phyloP scores from a whole-genome alignment of 1,140 invertebrate genomes.

The Drosophila fuyamai region DNA sequence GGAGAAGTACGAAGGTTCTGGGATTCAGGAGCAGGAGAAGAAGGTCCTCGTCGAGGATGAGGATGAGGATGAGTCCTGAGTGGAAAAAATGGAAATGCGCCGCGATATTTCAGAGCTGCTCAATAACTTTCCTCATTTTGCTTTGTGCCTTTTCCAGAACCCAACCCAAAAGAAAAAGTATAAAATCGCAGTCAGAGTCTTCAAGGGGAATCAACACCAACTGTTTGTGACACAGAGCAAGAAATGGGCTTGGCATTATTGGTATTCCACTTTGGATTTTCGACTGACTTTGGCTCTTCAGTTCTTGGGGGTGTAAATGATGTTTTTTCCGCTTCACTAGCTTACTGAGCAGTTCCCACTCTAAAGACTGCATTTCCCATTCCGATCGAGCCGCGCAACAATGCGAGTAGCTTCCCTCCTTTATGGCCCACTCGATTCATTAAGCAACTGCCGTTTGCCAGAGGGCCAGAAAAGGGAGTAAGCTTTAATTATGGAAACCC shows the following conservation, averaged over 20 bases:
- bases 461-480: constrained; percentile 1
- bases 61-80: not conserved
- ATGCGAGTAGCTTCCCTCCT: not conserved
- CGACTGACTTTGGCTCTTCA: constrained; percentile 3
- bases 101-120: constrained; percentile 47
- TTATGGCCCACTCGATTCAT: constrained; percentile 19
- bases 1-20: not conserved
- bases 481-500: constrained; percentile 44
- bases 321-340: constrained; percentile 62
- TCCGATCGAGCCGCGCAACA: constrained; percentile 18
- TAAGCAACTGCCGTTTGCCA: constrained; percentile 28
- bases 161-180: not conserved
- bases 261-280: not conserved
- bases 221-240: constrained; percentile 49
- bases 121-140: constrained; percentile 58
- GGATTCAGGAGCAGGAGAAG: not conserved
- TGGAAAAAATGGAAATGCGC: constrained; percentile 39
- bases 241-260: constrained; percentile 17
- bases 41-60: not conserved
- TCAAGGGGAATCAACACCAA: constrained; percentile 33
- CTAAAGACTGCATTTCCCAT: constrained; percentile 5
- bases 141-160: constrained; percentile 11
- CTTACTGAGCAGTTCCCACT: not conserved
- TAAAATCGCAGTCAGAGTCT: not conserved
- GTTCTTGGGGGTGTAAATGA: constrained; percentile 46